These are phyloP conservation scores for Hyperopisus bebe DNA, from an alignment of 2,113 vertebrate species.

Conservation along the genomic window DNA sequence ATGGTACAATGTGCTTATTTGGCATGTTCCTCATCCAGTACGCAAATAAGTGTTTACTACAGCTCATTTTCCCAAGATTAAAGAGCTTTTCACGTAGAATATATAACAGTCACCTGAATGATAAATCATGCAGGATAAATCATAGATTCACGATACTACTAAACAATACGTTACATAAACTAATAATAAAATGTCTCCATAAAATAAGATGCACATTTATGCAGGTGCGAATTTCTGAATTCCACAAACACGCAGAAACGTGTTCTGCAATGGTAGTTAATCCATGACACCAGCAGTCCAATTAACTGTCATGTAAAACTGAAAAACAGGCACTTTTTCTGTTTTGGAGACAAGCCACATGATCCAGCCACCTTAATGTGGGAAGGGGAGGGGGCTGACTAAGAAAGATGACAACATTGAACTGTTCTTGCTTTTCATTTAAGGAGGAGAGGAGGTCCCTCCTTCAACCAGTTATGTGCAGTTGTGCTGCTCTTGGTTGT, in stretches of 20 bases:
- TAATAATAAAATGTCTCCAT: neutral
- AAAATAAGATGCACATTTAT: neutral
- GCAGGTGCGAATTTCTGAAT: constrained; percentile 30
- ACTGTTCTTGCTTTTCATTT: neutral
- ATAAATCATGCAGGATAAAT: neutral
- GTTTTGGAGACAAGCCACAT: constrained; percentile 40
- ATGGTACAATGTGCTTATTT: neutral
- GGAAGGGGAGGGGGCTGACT: neutral
- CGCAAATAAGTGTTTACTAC: neutral
- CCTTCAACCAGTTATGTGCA: neutral
- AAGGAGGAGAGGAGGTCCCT: neutral
- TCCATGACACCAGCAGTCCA: constrained; percentile 31
- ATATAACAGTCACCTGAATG: neutral
- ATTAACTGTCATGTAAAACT: constrained; percentile 42
- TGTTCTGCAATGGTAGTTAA: constrained; percentile 38
- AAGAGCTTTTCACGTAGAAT: neutral
- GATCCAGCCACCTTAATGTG: constrained; percentile 21
- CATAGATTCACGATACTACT: neutral
- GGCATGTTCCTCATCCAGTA: neutral
- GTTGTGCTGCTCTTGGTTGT: neutral
- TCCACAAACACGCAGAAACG: constrained; percentile 47
- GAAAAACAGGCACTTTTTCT: constrained; percentile 33
- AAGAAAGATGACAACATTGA: neutral
- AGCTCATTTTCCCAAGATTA: neutral
- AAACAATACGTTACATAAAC: neutral